Percentiles rank a stretch among this genome's conserved stretches.
These are phyloP conservation scores for Drosophila takahashii DNA, from an alignment of 1,140 invertebrate species.

Conservation along the genomic window DNA sequence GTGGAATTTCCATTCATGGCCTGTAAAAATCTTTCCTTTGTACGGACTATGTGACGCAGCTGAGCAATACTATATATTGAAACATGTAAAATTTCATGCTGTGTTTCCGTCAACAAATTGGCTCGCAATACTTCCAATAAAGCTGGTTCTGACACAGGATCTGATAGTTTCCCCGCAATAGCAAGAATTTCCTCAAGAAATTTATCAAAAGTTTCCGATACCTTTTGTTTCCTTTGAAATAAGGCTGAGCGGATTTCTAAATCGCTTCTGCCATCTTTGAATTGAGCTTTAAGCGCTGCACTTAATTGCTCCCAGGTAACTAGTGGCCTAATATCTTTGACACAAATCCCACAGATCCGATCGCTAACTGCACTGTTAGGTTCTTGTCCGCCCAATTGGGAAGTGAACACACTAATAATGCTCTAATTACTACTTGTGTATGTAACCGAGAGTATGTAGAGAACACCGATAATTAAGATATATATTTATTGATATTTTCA, in stretches of 20 bases:
- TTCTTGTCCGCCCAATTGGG: too few species aligned
- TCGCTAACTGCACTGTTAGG: too few species aligned
- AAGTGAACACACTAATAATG: too few species aligned
- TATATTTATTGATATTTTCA: neutral
- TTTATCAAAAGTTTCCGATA: conserved; percentile 4
- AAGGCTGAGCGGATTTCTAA: conserved; percentile 13
- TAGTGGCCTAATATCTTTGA: neutral
- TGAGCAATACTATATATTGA: conserved; percentile 4
- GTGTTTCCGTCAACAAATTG: conserved; percentile 10
- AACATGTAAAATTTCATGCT: conserved; percentile 16
- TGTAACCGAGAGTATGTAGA: too few species aligned
- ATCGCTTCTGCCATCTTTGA: conserved; percentile 14
- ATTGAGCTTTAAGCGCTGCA: conserved; percentile 9
- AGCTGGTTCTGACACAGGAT: neutral
- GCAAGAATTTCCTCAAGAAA: conserved; percentile 6
- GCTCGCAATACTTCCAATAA: conserved; percentile 12
- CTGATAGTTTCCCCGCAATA: conserved; percentile 2
- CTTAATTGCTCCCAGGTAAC: conserved; percentile 8
- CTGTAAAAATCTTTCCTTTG: conserved; percentile 11
- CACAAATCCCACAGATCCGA: too few species aligned
- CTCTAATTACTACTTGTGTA: too few species aligned
- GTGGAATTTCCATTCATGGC: neutral
- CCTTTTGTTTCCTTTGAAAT: conserved; percentile 19
- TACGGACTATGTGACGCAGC: conserved; percentile 10
- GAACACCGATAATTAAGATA: too few species aligned